phyloP scores from a whole-genome alignment of 2,888 invertebrate species.

The Pollenia griseotomentosa region DNA sequence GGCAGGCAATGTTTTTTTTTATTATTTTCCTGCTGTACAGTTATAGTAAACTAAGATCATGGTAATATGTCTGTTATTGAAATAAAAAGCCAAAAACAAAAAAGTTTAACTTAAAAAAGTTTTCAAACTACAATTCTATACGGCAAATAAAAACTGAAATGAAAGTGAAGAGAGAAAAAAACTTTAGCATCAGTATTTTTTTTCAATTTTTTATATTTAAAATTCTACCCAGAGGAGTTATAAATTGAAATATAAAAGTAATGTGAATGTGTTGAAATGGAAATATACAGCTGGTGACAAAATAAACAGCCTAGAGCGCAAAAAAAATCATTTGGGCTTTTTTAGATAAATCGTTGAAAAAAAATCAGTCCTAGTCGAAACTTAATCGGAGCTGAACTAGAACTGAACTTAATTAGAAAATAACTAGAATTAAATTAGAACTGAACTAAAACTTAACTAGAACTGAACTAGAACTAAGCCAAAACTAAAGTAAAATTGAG shows the following conservation, averaged over 20 bases:
- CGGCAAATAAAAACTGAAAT: constrained; percentile 27
- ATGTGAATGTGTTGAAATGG: constrained; percentile 18
- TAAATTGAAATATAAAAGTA: constrained; percentile 43
- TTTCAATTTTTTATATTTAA: constrained; percentile 17
- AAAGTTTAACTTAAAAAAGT: constrained; percentile 22
- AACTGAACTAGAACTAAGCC: too few relatives aligned
- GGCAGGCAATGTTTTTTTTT: too few relatives aligned
- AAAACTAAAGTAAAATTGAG: too few relatives aligned
- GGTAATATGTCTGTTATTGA: constrained; percentile 32
- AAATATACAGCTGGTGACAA: constrained; percentile 32
- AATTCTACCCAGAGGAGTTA: constrained; percentile 61
- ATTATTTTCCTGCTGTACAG: background rate
- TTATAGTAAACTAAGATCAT: background rate
- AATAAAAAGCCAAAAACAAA: constrained; percentile 22
- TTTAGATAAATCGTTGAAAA: background rate
- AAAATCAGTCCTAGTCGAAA: too few relatives aligned
- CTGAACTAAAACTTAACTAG: too few relatives aligned
- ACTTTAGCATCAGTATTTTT: background rate
- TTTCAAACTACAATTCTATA: constrained; percentile 38
- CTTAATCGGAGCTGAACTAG: too few relatives aligned
- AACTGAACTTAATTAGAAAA: too few relatives aligned
- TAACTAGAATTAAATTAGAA: too few relatives aligned
- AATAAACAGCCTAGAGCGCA: background rate
- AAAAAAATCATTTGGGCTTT: background rate
- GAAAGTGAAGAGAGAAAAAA: constrained; percentile 3